These are phyloP conservation scores for Aporrectodea caliginosa DNA, from an alignment of 1,140 invertebrate genomes.

Conservation along the genomic window DNA sequence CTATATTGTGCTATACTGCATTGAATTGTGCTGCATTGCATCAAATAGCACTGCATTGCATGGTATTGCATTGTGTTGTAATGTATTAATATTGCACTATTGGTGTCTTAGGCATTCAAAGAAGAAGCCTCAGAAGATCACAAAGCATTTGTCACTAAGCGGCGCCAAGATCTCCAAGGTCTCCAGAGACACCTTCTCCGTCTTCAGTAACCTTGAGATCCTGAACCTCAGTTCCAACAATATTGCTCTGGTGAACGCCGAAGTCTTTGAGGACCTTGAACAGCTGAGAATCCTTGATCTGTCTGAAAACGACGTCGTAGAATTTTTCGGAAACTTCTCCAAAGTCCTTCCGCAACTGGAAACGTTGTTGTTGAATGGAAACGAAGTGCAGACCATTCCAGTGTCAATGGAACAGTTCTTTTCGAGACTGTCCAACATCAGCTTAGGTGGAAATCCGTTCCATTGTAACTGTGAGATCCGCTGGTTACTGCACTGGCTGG, in stretches of 20 bases:
- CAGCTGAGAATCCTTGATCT: constrained; percentile 30
- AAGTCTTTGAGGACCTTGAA: constrained; percentile 29
- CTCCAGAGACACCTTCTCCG: neutral
- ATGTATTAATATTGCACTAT: too few relatives aligned
- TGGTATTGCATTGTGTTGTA: too few relatives aligned
- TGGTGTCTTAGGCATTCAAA: too few relatives aligned
- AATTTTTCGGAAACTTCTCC: constrained; percentile 34
- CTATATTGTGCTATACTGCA: too few relatives aligned
- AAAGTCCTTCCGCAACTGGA: constrained; percentile 28
- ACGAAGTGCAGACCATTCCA: constrained; percentile 31
- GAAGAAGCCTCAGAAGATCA: neutral
- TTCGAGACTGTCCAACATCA: constrained; percentile 21
- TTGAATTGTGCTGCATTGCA: neutral
- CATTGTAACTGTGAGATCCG: constrained; percentile 29
- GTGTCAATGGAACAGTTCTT: constrained; percentile 10
- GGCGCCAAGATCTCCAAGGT: neutral
- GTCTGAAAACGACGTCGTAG: constrained; percentile 32
- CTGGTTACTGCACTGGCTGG: neutral
- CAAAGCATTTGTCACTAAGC: constrained; percentile 2
- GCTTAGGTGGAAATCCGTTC: constrained; percentile 24
- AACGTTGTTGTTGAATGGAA: constrained; percentile 31
- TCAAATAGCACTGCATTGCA: neutral
- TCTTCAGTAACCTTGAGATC: constrained; percentile 18
- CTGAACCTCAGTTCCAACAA: constrained; percentile 29
- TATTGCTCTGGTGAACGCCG: constrained; percentile 20